A percentile compares a stretch with the other conserved stretches of the same genome.
phyloP scores from a whole-genome alignment of 2,113 vertebrate species.

The Dipodomys ordii region DNA sequence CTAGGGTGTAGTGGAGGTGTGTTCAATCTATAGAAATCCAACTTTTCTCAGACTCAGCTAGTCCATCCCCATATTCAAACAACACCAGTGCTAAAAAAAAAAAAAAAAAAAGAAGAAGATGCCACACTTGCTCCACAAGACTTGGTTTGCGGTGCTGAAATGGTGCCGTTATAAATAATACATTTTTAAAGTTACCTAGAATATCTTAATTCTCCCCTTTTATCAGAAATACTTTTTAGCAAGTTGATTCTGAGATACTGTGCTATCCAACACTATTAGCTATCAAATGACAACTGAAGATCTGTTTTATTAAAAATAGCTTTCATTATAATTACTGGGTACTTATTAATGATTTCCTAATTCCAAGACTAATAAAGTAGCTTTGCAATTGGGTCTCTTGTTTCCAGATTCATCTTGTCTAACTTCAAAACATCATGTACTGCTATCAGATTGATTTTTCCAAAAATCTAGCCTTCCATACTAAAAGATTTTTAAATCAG shows the following conservation, averaged over 20 bases:
- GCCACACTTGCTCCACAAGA: neutral
- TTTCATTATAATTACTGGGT: neutral
- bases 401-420: neutral
- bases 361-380: neutral
- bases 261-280: neutral
- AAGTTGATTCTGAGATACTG: neutral
- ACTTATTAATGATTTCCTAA: neutral
- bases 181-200: neutral
- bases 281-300: constrained; percentile 1
- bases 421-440: neutral
- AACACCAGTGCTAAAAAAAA: neutral
- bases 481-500: neutral
- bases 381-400: neutral
- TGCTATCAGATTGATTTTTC: constrained; percentile 34
- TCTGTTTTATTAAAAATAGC: neutral
- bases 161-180: neutral
- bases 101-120: neutral
- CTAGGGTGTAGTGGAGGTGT: neutral
- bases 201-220: neutral
- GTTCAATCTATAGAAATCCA: neutral
- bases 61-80: neutral
- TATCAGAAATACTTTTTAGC: constrained; percentile 1
- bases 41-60: neutral
- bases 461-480: neutral
- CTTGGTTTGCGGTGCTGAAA: neutral